Percentiles rank a stretch among this genome's conserved stretches.
These are phyloP conservation scores for Pampus argenteus DNA, from an alignment of 2,797 vertebrate genomes.

Conservation along the genomic window DNA sequence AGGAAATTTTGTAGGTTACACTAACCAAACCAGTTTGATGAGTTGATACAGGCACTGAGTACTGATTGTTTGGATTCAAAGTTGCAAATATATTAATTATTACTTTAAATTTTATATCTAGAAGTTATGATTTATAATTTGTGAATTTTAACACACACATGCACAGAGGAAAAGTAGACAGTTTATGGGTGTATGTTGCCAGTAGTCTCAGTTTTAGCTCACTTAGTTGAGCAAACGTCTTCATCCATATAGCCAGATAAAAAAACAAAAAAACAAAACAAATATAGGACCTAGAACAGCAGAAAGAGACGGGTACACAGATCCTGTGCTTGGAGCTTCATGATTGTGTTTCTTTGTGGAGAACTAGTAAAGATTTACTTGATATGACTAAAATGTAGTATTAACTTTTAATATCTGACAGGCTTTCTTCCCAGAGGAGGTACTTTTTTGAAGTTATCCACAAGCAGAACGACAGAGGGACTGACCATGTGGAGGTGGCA, in stretches of 20 bases:
- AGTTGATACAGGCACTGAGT: not conserved
- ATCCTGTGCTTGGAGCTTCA: not conserved
- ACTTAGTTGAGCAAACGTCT: not conserved
- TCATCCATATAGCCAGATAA: no score
- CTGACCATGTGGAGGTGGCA: slow-evolving; percentile 94
- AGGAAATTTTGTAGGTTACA: not conserved
- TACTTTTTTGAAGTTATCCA: slow-evolving; percentile 97
- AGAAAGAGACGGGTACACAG: not conserved
- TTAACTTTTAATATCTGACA: slow-evolving; percentile 62
- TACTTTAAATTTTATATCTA: no score
- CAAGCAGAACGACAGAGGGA: slow-evolving; percentile 91
- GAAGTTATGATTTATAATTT: not conserved
- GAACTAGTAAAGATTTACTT: not conserved
- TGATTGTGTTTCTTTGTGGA: not conserved
- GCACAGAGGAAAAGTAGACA: no score
- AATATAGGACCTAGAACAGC: no score
- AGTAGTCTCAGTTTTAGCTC: not conserved
- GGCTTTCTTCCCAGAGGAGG: slow-evolving; percentile 84
- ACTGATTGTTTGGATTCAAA: not conserved
- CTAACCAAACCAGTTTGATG: not conserved
- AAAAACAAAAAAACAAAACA: no score
- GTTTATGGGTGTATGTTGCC: not conserved
- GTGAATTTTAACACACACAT: not conserved
- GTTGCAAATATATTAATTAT: no score
- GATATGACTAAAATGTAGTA: not conserved